Evolutionary conservation across 2,888 invertebrate species (phyloP).

Genomic region (Drosophila barbarae): DNA sequence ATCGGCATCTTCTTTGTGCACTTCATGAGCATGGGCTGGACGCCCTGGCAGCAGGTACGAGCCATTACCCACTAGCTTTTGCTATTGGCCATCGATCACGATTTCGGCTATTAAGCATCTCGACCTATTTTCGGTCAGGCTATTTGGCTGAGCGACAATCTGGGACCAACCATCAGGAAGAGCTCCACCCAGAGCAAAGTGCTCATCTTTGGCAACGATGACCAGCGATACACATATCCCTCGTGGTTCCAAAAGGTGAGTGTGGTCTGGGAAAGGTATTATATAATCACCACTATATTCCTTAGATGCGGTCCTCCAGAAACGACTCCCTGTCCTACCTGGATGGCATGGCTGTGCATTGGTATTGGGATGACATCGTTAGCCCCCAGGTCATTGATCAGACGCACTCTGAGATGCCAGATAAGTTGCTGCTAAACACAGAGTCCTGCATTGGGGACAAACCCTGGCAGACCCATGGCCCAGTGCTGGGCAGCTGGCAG

Average conservation of each 20-base stretch:
- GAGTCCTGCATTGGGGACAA: conserved; percentile 88
- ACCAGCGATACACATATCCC: conserved; percentile 85
- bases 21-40: conserved; percentile 92
- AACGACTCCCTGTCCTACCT: conserved; percentile 83
- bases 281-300: not conserved
- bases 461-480: conserved; percentile 81
- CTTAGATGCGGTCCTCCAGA: conserved; percentile 81
- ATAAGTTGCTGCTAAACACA: conserved; percentile 88
- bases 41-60: conserved; percentile 81
- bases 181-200: conserved; percentile 82
- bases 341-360: conserved; percentile 91
- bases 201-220: conserved; percentile 89
- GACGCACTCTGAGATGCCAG: conserved; percentile 84
- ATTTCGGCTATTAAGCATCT: conserved; percentile 34
- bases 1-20: conserved; percentile 80
- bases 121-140: conserved; percentile 79
- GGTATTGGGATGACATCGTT: conserved; percentile 86
- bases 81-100: conserved; percentile 24
- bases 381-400: conserved; percentile 82
- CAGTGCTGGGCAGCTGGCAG: conserved; percentile 87
- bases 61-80: conserved; percentile 7
- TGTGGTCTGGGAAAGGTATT: not conserved
- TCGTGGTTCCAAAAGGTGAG: conserved; percentile 84
- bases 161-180: conserved; percentile 87
- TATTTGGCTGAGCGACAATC: conserved; percentile 85